Evolutionary conservation across 2,113 vertebrate genomes (phyloP), one percentile per base, ranked within the genome.

Genomic region (Coptodon rendalli): DNA sequence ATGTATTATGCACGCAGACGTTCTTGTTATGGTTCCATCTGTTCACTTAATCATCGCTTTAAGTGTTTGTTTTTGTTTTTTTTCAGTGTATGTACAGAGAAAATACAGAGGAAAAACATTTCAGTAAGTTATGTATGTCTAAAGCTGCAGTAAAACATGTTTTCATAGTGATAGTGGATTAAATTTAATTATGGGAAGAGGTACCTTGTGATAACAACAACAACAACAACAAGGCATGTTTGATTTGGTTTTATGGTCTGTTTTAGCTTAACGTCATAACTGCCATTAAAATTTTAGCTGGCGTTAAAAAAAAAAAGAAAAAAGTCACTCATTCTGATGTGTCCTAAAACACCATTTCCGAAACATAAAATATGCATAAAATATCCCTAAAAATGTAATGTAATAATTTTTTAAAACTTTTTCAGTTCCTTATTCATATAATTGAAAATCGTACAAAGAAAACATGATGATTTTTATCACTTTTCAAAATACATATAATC

Each of bases 1-100:
- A 54, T 2, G 19, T 86, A 16, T 66, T 78, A 78, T 50, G 50
- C 66, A 34, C 66, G 34, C 53, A 87, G 79, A 50, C 63, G 17
- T 54, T 56, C 17, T 83, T 48, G 27, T 87, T 71, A 61, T 81
- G 48, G n/a, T 79, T 85, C 40, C 9, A 56, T 61, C 31, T 83
- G 24, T 59, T 73, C n/a, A 68, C 54, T 76, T 83, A n/a, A 80
- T 84, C 19, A 9, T 17, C 17, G 4, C 16, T 6, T 13, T 63
- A 48, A 73, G 38, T 34, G 2, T n/a, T 36, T 19, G 0, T 1
- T 5, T 4, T 14, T 27, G 24, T 27, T 53, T 24, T 71, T 43
- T 29, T 7, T 17, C 22, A 17, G 40, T 17, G 7, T 45, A 73
- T 89, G 43, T 68, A 29, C 29, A 61, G 9, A 57, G 24, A 71